Evolutionary conservation across 2,888 invertebrate genomes (phyloP).

Genomic region (Cataglyphis albicans): DNA sequence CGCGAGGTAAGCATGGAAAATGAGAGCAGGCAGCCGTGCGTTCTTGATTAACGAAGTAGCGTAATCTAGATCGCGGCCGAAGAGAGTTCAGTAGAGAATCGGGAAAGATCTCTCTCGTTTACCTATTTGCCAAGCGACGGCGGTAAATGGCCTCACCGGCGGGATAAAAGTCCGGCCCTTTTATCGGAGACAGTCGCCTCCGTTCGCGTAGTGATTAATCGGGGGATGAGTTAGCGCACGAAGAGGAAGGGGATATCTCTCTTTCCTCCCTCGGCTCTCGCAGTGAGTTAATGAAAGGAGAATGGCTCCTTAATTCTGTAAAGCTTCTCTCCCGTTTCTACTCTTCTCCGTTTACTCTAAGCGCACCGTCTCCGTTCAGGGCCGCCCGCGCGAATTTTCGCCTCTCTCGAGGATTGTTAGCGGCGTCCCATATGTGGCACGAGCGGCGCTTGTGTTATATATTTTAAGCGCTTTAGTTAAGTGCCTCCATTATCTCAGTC

Average conservation of each 20-base stretch:
- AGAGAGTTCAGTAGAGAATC: constrained; percentile 44
- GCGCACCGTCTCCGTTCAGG: constrained; percentile 42
- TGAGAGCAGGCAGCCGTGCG: constrained; percentile 31
- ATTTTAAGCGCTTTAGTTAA: constrained; percentile 27
- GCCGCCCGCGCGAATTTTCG: constrained; percentile 51
- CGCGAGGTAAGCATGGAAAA: constrained; percentile 25
- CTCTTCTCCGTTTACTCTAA: constrained; percentile 45
- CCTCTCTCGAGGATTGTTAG: constrained; percentile 42
- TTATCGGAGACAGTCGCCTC: constrained; percentile 59
- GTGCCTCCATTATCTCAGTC: constrained; percentile 5
- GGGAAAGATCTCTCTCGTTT: constrained; percentile 46
- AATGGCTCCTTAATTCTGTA: constrained; percentile 80
- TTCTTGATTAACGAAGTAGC: constrained; percentile 53
- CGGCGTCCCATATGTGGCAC: constrained; percentile 35
- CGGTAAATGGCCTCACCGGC: constrained; percentile 59
- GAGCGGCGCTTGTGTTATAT: constrained; percentile 15
- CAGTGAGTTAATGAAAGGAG: constrained; percentile 77
- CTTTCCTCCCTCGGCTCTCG: constrained; percentile 39
- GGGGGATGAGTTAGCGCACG: constrained; percentile 57
- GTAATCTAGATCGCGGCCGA: constrained; percentile 54
- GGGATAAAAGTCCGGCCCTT: constrained; percentile 62
- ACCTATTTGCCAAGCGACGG: constrained; percentile 53
- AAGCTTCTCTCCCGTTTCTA: constrained; percentile 59
- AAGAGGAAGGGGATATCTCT: constrained; percentile 62
- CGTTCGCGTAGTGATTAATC: constrained; percentile 59